Evolutionary conservation across 2,113 vertebrate species (phyloP).

Genomic region (Cettia cetti): DNA sequence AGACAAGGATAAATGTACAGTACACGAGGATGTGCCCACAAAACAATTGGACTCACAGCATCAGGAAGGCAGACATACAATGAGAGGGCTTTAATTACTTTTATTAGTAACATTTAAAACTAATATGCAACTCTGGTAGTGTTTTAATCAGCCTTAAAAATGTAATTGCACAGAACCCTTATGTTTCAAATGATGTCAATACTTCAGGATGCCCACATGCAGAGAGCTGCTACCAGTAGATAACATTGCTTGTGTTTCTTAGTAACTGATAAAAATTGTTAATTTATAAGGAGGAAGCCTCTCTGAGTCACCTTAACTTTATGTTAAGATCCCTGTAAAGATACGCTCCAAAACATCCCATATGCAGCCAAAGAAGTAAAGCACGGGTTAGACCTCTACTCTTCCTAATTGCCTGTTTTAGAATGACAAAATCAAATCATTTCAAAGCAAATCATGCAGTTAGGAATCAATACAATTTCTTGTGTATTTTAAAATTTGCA

Average conservation of each 20-base stretch:
- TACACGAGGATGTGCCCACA: neutral
- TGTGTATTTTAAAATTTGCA: slow-evolving; percentile 44
- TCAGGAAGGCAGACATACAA: neutral
- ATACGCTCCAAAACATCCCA: neutral
- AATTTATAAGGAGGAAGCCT: neutral
- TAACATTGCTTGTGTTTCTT: slow-evolving; percentile 10
- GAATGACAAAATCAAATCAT: slow-evolving; percentile 2
- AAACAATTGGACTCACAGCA: neutral
- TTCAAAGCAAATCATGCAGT: neutral
- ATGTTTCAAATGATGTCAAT: neutral
- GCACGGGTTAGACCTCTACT: neutral
- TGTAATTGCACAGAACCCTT: neutral
- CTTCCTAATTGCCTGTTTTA: neutral
- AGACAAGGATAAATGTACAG: neutral
- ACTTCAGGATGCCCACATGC: neutral
- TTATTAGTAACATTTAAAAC: neutral
- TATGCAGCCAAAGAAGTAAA: neutral
- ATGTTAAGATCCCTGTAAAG: neutral
- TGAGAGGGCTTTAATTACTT: neutral
- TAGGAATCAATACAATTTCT: slow-evolving; percentile 50
- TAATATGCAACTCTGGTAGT: neutral
- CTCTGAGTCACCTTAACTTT: neutral
- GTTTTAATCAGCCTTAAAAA: neutral
- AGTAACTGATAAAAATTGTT: slow-evolving; percentile 22
- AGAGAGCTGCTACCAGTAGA: neutral